Base-by-base conservation (phyloP, 2,888 invertebrate genomes). In the Aricia artaxerxes region DNA sequence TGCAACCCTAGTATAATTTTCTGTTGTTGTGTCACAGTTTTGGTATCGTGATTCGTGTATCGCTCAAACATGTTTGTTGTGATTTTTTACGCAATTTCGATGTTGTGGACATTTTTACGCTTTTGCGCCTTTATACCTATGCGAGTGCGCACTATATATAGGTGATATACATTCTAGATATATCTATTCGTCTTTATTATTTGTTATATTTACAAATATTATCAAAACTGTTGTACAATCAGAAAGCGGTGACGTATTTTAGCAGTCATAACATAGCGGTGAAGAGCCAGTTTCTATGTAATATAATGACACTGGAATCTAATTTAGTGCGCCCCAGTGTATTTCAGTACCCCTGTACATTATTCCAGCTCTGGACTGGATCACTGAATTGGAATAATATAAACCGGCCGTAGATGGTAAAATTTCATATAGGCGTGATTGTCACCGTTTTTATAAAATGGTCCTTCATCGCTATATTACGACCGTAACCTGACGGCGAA, bases 31-130 rank as follows among this genome's bases (percentile, higher is more conserved):
- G 78, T 80, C 82, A 83, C 83, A 82, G 83, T 85, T 85, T 87
- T 84, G 84, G 80, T 84, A 85, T 86, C 78, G 84, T 85, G 82
- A 24, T 24, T 24, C 35, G 2, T 2, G 35, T 83, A 78, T 82
- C 82, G 87, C 87, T 88, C 87, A 92, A 87, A 85, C 78, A 84
- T 88, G 87, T 90, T 89, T 83, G 85, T 86, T 89, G 89, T 91
- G 88, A 86, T 89, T 88, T 88, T 90, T 88, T 88, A 86, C 84
- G 87, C 87, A 84, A 86, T 91, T 93, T 93, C 90, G 89, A 86
- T 93, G 93, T 93, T 90, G 92, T 92, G 89, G 83, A 87, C 83
- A 87, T 86, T 91, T 92, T 91, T 92, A 88, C 91, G 94, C 93
- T 92, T 93, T 94, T 94, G 93, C 93, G 93, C 91, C 87, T 89